phyloP scores from a whole-genome alignment of 2,888 invertebrate species.

The Silvanus unidentatus region DNA sequence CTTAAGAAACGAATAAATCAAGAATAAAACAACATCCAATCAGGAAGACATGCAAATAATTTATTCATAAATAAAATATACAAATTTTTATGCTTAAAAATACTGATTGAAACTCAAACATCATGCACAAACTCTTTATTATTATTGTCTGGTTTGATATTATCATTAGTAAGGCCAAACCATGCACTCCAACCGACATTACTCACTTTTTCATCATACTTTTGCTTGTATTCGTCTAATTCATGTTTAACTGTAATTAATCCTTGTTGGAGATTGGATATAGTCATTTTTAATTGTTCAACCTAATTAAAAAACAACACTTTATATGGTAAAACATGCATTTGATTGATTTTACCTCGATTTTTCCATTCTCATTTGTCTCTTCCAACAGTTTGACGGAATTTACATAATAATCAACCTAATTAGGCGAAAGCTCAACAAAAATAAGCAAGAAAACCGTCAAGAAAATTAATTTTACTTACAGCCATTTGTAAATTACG shows the following conservation, averaged over 20 bases:
- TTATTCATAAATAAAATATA: neutral
- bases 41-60: no score
- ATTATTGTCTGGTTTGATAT: constrained; percentile 25
- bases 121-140: constrained; percentile 41
- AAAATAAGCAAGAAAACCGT: constrained; percentile 8
- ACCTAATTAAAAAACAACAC: constrained; percentile 28
- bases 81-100: constrained; percentile 4
- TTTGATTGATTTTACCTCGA: constrained; percentile 32
- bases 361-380: constrained; percentile 34
- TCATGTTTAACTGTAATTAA: constrained; percentile 39
- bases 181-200: constrained; percentile 36
- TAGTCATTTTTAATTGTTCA: constrained; percentile 39
- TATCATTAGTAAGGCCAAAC: constrained; percentile 29
- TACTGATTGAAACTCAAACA: constrained; percentile 26
- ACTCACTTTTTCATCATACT: constrained; percentile 41
- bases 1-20: neutral
- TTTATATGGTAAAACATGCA: constrained; percentile 1
- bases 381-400: constrained; percentile 39
- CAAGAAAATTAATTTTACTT: constrained; percentile 22
- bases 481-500: constrained; percentile 40
- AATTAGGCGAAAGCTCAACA: constrained; percentile 7
- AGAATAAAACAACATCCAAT: no score
- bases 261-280: constrained; percentile 39
- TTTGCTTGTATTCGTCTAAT: constrained; percentile 36
- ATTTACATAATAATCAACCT: constrained; percentile 41